phyloP scores from a whole-genome alignment of 2,888 invertebrate genomes.

The Thumatha senex region DNA sequence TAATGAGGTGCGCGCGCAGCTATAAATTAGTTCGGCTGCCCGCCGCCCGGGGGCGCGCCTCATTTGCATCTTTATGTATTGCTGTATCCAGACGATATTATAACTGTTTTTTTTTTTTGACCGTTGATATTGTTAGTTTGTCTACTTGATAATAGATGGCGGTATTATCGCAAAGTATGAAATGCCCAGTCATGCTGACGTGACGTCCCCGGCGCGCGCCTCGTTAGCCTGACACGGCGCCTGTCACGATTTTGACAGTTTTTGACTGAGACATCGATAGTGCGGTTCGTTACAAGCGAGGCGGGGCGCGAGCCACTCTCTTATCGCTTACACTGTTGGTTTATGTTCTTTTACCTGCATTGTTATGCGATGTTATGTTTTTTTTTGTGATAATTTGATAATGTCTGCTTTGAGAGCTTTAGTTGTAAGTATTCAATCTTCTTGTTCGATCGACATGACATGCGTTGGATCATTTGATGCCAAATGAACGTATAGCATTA shows the following conservation, averaged over 20 bases:
- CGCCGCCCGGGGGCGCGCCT: constrained; percentile 71
- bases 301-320: constrained; percentile 58
- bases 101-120: constrained; percentile 35
- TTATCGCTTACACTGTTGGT: constrained; percentile 74
- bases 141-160: constrained; percentile 70
- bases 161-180: constrained; percentile 36
- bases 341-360: constrained; percentile 73
- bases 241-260: constrained; percentile 81
- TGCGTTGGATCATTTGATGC: constrained; percentile 36
- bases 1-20: constrained; percentile 78
- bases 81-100: constrained; percentile 46
- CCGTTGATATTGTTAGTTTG: constrained; percentile 33
- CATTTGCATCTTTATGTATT: constrained; percentile 78
- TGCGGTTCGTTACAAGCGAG: constrained; percentile 74
- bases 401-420: constrained; percentile 40
- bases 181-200: constrained; percentile 66
- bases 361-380: constrained; percentile 58
- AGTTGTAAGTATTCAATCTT: constrained; percentile 43
- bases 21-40: constrained; percentile 71
- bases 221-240: constrained; percentile 80
- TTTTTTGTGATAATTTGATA: constrained; percentile 61
- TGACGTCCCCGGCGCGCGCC: constrained; percentile 53
- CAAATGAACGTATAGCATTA: constrained; percentile 26
- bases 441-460: constrained; percentile 37
- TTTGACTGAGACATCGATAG: constrained; percentile 83